Evolutionary conservation across 2,888 invertebrate species (phyloP).

Genomic region (Sinhomidia bicolor): DNA sequence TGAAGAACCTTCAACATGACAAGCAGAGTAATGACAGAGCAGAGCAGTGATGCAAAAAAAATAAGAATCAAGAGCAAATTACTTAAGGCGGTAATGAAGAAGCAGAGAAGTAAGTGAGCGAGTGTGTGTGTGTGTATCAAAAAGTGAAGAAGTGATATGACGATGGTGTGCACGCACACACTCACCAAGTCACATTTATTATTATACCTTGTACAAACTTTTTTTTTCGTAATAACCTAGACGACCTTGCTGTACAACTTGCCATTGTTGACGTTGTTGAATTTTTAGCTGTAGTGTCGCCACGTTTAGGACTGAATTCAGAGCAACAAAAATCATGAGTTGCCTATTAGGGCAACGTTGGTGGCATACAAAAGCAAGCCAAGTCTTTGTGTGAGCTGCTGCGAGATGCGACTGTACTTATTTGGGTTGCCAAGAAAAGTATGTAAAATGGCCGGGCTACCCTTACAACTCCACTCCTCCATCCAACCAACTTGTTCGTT

Average conservation of each 20-base stretch:
- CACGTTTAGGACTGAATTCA: conserved; percentile 9
- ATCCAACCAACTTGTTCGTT: no score
- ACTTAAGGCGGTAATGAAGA: conserved; percentile 63
- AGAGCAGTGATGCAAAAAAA: background rate
- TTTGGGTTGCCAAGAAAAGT: no score
- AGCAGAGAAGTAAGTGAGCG: conserved; percentile 17
- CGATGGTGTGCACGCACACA: background rate
- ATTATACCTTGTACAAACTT: background rate
- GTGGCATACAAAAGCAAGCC: background rate
- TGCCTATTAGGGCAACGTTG: conserved; percentile 13
- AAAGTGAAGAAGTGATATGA: background rate
- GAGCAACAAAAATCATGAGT: conserved; percentile 20
- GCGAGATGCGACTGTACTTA: no score
- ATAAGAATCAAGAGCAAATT: conserved; percentile 62
- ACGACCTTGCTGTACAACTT: conserved; percentile 70
- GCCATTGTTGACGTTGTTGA: background rate
- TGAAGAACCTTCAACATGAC: conserved; percentile 51
- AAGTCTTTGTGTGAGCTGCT: background rate
- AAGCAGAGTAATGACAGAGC: background rate
- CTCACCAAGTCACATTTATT: no score
- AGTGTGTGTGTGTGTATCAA: background rate
- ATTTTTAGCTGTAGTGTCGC: background rate
- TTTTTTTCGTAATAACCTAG: conserved; percentile 48
- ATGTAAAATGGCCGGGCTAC: no score
- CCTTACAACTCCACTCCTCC: no score